Evolutionary conservation across 2,888 invertebrate species (phyloP).

Genomic region (Agriotes lineatus): DNA sequence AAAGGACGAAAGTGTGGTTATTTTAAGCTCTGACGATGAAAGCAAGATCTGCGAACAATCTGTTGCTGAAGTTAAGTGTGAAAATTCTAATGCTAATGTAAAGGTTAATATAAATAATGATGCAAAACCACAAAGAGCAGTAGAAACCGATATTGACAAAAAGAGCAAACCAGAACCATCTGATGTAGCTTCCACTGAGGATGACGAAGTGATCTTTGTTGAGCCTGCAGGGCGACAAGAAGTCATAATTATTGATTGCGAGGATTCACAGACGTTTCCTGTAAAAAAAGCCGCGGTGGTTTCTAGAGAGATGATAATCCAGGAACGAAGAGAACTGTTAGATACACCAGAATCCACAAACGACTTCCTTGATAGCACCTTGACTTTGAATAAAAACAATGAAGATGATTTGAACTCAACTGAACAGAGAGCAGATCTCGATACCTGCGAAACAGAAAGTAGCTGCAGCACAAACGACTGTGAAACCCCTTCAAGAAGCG

Average conservation of each 20-base stretch:
- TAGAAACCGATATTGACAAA: background rate
- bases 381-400: background rate
- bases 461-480: conserved; percentile 51
- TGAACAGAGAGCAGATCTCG: conserved; percentile 32
- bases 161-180: background rate
- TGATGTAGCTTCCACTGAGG: conserved; percentile 11
- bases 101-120: background rate
- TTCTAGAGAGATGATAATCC: background rate
- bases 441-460: conserved; percentile 60
- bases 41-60: background rate
- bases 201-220: conserved; percentile 50
- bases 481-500: background rate
- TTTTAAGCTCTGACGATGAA: conserved; percentile 19
- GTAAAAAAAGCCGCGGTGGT: background rate
- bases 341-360: conserved; percentile 5
- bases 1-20: background rate
- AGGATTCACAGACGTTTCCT: background rate
- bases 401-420: background rate
- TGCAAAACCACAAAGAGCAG: background rate
- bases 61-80: background rate
- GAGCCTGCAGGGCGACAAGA: conserved; percentile 31
- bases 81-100: background rate
- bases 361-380: conserved; percentile 12
- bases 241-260: background rate
- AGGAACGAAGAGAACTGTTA: background rate